phyloP scores from a whole-genome alignment of 2,113 vertebrate genomes.

The Hippolais icterina region DNA sequence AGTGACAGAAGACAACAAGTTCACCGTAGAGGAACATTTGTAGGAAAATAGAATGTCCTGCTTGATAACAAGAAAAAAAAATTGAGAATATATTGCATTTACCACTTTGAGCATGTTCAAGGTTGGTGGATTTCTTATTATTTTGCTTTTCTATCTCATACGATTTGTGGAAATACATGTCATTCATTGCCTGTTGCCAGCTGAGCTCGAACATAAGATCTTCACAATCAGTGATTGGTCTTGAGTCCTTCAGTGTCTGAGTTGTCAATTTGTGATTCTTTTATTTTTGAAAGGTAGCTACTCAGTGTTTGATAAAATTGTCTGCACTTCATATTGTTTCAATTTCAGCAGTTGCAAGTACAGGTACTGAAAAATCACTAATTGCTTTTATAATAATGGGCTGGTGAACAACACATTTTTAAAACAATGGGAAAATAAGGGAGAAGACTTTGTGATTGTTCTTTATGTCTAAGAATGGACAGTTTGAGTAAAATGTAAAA shows the following conservation, averaged over 20 bases:
- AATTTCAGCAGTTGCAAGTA: neutral
- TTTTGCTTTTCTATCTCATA: neutral
- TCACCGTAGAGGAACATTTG: neutral
- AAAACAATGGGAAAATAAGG: neutral
- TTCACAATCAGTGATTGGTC: neutral
- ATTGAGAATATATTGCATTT: neutral
- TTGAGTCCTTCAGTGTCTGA: neutral
- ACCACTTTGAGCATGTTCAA: neutral
- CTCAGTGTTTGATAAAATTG: neutral
- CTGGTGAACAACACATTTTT: neutral
- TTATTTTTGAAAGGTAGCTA: neutral
- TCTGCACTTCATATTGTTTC: neutral
- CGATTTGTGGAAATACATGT: neutral
- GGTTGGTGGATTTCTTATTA: neutral
- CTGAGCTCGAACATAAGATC: neutral
- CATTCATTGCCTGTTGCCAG: neutral
- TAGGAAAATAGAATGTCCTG: neutral
- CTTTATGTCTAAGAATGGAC: neutral
- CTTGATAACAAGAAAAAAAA: neutral
- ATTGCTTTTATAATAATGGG: neutral
- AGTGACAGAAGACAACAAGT: neutral
- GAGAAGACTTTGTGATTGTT: neutral
- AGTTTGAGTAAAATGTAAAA: neutral
- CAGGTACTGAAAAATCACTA: neutral
- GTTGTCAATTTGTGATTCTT: neutral